Evolutionary conservation across 2,888 invertebrate genomes (phyloP), one percentile per base, ranked within the genome.

Genomic region (Acrobasis repandana): DNA sequence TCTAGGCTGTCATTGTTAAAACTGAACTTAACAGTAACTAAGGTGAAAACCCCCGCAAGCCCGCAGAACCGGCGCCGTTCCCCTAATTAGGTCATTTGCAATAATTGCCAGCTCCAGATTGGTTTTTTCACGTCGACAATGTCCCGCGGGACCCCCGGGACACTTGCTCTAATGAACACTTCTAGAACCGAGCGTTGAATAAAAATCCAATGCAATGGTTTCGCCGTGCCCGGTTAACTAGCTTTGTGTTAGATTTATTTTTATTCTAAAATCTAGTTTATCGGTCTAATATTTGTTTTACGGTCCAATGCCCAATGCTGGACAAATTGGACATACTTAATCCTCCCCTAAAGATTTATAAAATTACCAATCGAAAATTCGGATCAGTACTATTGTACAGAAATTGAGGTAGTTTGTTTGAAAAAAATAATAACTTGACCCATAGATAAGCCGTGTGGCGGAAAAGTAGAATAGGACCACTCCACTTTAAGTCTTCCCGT

Each of bases 31-130:
- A 14, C 43, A 54, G 20, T 52, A 50, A 58, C 58, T 48, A 75
- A 79, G 79, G 82, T 82, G 83, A 83, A 84, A 83, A 84, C 81
- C 79, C 79, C 36, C 1, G 15, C 54, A n/a, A 58, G 20, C 18
- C 18, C n/a, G 18, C 78, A 75, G 75, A 75, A 74, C 69, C 75
- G 70, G 74, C 71, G 70, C 68, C 67, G 56, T 43, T 68, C 60
- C 68, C 76, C 82, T 85, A 90, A 91, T 91, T 89, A 87, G 83
- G 80, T 84, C 86, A 85, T 90, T 90, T 85, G 83, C 81, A 81
- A 87, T 90, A 90, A 90, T 91, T 88, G 87, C 88, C 74, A 76
- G 79, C 81, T 81, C 83, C 81, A 88, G 88, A 90, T 90, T 88
- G 89, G 86, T 85, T 90, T 90, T 89, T 91, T 90, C 87, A 79